A percentile compares a stretch with the other conserved stretches of the same genome.
Conservation (phyloP, 2,113 vertebrate genomes). For the Takifugu flavidus region DNA sequence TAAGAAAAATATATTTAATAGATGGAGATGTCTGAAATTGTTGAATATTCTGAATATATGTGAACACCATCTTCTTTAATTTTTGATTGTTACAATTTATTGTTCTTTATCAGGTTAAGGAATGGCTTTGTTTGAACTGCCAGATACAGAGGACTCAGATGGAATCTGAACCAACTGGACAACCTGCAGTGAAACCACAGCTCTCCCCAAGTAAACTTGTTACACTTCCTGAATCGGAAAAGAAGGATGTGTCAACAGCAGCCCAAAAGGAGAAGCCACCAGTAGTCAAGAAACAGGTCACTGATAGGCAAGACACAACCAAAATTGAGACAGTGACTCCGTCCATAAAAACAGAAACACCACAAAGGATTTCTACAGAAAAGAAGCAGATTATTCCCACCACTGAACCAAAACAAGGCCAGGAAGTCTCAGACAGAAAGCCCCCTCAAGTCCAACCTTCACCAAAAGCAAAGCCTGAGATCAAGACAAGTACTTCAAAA, state of each 20-base stretch:
- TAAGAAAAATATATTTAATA: no score
- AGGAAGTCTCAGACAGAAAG: constrained; percentile 60
- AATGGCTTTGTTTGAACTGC: constrained; percentile 94
- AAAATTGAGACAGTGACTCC: constrained; percentile 50
- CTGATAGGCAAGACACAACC: constrained; percentile 1
- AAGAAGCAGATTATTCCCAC: constrained; percentile 11
- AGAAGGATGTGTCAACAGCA: constrained; percentile 14
- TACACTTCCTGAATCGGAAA: constrained; percentile 10
- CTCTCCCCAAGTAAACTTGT: constrained; percentile 49
- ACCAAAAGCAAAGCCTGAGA: constrained; percentile 41
- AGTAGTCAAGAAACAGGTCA: constrained; percentile 49
- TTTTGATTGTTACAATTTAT: neutral
- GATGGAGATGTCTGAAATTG: no score
- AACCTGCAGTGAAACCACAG: constrained; percentile 52
- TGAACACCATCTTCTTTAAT: neutral
- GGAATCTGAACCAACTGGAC: constrained; percentile 70
- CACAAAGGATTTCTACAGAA: constrained; percentile 10
- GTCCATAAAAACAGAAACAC: constrained; percentile 17
- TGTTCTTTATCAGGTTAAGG: constrained; percentile 60
- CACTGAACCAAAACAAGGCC: constrained; percentile 7
- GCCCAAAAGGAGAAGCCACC: constrained; percentile 32
- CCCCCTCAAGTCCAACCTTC: constrained; percentile 34
- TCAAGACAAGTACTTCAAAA: constrained; percentile 54
- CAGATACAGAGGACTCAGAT: constrained; percentile 86
- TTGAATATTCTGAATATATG: no score